Base-by-base conservation (phyloP, 2,888 invertebrate species). In the Drosophila mayaguana region DNA sequence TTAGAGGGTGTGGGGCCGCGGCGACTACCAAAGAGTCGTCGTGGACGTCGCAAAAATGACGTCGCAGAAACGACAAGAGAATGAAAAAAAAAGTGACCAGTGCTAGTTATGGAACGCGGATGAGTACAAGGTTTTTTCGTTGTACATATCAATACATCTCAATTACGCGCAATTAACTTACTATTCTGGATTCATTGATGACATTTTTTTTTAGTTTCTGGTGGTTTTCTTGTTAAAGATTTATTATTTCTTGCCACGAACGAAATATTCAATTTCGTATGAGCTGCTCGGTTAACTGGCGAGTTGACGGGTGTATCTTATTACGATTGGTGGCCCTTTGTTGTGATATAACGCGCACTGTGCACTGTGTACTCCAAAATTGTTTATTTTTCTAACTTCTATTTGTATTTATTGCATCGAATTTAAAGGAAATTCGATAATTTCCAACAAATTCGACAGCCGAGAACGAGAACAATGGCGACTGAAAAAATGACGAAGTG, bases 141-240 rank as follows among this genome's bases (percentile, higher is more conserved):
- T 34, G 38, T 54, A 22, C 28, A 67, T 63, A 56, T 73, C 66
- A 71, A 64, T 56, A 50, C 18, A 56, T 56, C 46, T 61, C 38
- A 72, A 64, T 87, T 75, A 77, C 74, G 74, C 88, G 88, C 82
- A 86, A 72, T 84, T 78, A 63, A 93, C 96, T 96, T 94, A 96
- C 96, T 96, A 96, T 95, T 96, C 96, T 90, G 96, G 96, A 95
- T 96, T 96, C 96, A 96, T 96, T 81, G 93, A 93, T 81, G 93
- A 93, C 93, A 93, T 93, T 90, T 7, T 90, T 90, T 90, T 69
- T 45, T 18, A 53, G 70, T 66, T 61, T 74, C 61, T 56, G 60
- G 60, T 71, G 11, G 50, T 66, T 71, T 36, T 53, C 70, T 74
- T 71, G 74, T 77, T 87, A 65, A 74, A 73, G 59, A 74, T 66